A percentile compares a stretch with the other conserved stretches of the same genome.
Evolutionary conservation across 2,888 invertebrate species (phyloP).

Genomic region (Anticlea derivata): DNA sequence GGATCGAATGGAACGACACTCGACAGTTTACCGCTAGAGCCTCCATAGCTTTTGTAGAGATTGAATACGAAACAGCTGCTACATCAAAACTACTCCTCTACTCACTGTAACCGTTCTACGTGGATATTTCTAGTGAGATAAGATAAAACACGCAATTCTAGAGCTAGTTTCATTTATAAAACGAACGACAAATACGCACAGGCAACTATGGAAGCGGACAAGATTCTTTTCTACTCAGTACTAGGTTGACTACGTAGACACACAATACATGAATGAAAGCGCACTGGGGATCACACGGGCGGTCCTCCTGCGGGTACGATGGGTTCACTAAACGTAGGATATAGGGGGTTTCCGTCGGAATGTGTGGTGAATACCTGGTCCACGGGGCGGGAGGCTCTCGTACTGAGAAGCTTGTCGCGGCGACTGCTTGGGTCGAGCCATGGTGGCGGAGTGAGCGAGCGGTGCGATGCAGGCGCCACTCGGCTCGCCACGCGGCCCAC

Average conservation of each 20-base stretch:
- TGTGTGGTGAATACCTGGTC: slow-evolving; percentile 67
- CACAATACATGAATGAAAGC: slow-evolving; percentile 28
- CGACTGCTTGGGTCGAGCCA: slow-evolving; percentile 81
- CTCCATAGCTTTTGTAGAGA: neutral
- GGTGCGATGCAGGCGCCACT: slow-evolving; percentile 34
- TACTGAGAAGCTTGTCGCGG: slow-evolving; percentile 73
- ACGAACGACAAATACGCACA: slow-evolving; percentile 6
- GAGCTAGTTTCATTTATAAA: slow-evolving; percentile 26
- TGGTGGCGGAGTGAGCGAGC: slow-evolving; percentile 73
- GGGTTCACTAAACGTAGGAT: slow-evolving; percentile 5
- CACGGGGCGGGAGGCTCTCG: slow-evolving; percentile 75
- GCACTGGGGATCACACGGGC: slow-evolving; percentile 2
- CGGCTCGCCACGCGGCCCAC: slow-evolving; percentile 51
- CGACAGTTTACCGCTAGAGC: slow-evolving; percentile 18
- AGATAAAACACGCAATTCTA: slow-evolving; percentile 26
- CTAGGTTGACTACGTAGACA: slow-evolving; percentile 11
- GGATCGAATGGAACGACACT: slow-evolving; percentile 21
- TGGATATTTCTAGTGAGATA: slow-evolving; percentile 18
- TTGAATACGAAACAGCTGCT: slow-evolving; percentile 31
- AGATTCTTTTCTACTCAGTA: too few species aligned
- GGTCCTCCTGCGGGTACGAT: neutral
- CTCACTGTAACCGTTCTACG: slow-evolving; percentile 11
- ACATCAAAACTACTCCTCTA: slow-evolving; percentile 10
- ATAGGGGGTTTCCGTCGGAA: slow-evolving; percentile 1
- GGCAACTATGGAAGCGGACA: neutral